These are phyloP conservation scores for Hassar affinis DNA, from an alignment of 2,113 vertebrate species.

Conservation along the genomic window DNA sequence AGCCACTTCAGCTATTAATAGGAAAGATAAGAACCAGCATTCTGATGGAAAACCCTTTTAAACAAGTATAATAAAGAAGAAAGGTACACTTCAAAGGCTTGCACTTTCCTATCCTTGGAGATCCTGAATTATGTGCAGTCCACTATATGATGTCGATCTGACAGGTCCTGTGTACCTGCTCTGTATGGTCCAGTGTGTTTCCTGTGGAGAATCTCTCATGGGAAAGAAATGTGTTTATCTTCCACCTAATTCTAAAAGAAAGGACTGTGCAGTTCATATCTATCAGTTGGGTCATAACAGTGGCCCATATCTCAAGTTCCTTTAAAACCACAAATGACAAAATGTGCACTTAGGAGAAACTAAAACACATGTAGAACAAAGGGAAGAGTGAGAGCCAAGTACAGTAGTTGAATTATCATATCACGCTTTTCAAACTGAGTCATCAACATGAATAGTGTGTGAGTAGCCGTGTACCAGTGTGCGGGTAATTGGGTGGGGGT, in stretches of 20 bases:
- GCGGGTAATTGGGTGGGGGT: neutral
- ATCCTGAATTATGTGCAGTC: conserved; percentile 49
- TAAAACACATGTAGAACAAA: neutral
- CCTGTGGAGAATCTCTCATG: conserved; percentile 36
- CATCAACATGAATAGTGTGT: neutral
- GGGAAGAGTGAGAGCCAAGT: neutral
- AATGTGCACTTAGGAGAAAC: conserved; percentile 10
- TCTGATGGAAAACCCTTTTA: conserved; percentile 51
- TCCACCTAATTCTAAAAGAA: neutral
- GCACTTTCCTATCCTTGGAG: conserved; percentile 46
- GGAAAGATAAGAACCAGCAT: conserved; percentile 46
- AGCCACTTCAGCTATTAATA: conserved; percentile 42
- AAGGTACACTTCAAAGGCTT: conserved; percentile 48
- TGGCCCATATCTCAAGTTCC: conserved; percentile 32
- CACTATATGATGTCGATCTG: conserved; percentile 44
- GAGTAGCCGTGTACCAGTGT: neutral
- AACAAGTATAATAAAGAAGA: conserved; percentile 51
- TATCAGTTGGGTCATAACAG: conserved; percentile 34
- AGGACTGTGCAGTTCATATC: conserved; percentile 32
- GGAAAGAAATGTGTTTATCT: conserved; percentile 35
- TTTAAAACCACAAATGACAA: conserved; percentile 28
- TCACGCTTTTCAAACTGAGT: neutral
- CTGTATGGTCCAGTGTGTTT: conserved; percentile 44
- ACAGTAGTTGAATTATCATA: neutral
- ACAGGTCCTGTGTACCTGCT: conserved; percentile 45